Evolutionary conservation across 2,113 vertebrate species (phyloP).

Genomic region (Ctenodactylus gundi): DNA sequence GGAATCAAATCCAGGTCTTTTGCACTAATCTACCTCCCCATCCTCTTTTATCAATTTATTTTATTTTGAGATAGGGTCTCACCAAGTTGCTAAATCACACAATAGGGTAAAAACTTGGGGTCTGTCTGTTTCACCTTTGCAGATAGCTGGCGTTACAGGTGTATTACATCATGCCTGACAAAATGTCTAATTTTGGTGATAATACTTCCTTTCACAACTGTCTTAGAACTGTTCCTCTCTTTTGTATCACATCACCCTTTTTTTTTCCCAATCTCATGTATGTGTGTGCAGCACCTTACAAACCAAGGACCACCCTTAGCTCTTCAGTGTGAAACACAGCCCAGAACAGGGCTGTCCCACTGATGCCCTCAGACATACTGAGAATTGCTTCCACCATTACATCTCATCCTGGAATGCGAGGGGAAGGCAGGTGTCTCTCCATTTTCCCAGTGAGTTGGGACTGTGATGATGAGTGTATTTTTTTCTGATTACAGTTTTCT

Average conservation of each 20-base stretch:
- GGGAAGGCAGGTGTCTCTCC: neutral
- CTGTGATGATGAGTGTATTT: neutral
- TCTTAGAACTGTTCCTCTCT: neutral
- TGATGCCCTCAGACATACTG: neutral
- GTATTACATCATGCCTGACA: neutral
- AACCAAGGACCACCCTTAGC: rapidly evolving
- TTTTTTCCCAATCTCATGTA: neutral
- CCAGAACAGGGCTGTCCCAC: neutral
- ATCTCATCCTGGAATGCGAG: neutral
- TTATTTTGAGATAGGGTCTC: neutral
- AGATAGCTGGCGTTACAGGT: neutral
- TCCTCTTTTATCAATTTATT: neutral
- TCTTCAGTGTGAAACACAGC: neutral
- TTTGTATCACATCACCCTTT: neutral
- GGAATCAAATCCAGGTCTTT: neutral
- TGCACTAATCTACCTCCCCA: neutral
- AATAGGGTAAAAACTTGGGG: neutral
- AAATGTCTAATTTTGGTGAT: neutral
- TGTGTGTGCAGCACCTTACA: neutral
- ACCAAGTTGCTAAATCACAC: neutral
- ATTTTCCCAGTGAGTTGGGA: neutral
- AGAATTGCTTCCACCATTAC: neutral
- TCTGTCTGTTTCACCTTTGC: neutral
- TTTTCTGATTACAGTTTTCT: neutral
- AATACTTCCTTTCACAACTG: neutral